Conservation (phyloP, 2,797 vertebrate genomes). For the Sebastes jordani region DNA sequence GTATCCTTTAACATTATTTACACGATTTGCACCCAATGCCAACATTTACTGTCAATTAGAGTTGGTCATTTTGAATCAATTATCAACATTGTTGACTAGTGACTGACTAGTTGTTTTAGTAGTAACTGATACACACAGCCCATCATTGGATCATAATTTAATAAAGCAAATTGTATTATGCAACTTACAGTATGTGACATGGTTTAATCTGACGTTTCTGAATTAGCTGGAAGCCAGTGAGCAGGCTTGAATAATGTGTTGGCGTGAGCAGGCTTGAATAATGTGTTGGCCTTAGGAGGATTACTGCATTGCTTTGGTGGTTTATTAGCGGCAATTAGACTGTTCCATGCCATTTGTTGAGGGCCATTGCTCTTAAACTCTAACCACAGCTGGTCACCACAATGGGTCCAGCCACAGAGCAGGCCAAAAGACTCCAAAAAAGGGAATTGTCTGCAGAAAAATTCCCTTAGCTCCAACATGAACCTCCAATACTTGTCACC, state of each 20-base stretch:
- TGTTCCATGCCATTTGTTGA: neutral
- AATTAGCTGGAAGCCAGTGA: neutral
- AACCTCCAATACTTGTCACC: neutral
- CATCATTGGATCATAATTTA: neutral
- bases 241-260: neutral
- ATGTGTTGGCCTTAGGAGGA: neutral
- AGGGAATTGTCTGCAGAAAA: neutral
- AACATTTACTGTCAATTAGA: neutral
- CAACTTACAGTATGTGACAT: neutral
- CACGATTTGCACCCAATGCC: neutral
- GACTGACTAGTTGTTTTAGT: neutral
- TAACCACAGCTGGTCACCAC: neutral
- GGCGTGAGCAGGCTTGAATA: neutral
- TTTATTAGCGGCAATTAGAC: neutral
- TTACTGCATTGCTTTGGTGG: neutral
- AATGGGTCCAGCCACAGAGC: neutral
- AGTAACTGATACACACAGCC: neutral
- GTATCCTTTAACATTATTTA: neutral
- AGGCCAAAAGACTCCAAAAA: neutral
- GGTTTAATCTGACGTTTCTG: neutral
- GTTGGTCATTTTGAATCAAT: no score
- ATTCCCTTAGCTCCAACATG: neutral
- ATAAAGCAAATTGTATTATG: no score
- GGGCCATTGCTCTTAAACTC: neutral
- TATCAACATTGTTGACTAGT: neutral